These are phyloP conservation scores for Trinectes maculatus DNA, from an alignment of 2,113 vertebrate genomes.

Conservation along the genomic window DNA sequence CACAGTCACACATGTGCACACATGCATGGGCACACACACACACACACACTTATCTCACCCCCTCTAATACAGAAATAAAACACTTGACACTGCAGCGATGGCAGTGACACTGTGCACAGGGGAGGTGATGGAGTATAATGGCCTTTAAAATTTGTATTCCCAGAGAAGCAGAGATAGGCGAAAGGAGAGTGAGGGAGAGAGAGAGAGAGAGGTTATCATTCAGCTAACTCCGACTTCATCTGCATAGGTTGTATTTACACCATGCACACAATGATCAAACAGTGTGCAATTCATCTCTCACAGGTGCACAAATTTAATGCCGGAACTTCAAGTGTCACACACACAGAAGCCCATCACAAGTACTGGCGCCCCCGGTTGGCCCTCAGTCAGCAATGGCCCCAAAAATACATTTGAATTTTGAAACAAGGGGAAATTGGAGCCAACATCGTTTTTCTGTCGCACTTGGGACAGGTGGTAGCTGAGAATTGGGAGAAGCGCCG, in stretches of 20 bases:
- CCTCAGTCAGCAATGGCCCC: too few relatives aligned
- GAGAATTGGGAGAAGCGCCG: too few relatives aligned
- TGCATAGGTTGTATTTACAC: constrained; percentile 53
- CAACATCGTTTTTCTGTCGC: too few relatives aligned
- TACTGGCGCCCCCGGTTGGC: too few relatives aligned
- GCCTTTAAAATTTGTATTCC: constrained; percentile 95
- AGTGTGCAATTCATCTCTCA: constrained; percentile 8
- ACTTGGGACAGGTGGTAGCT: too few relatives aligned
- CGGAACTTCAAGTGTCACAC: too few relatives aligned
- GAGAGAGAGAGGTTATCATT: constrained; percentile 82
- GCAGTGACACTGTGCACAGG: constrained; percentile 88
- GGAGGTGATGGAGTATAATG: constrained; percentile 91
- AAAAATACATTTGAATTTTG: too few relatives aligned
- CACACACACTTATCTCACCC: constrained; percentile 65
- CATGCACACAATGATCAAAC: neutral
- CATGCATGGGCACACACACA: constrained; percentile 41
- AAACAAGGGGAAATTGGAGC: too few relatives aligned
- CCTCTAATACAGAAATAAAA: constrained; percentile 87
- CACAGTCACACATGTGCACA: constrained; percentile 16
- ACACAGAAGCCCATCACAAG: too few relatives aligned
- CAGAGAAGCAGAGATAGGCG: constrained; percentile 86
- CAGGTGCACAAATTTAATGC: neutral
- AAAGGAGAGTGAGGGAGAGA: constrained; percentile 76
- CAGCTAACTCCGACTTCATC: constrained; percentile 78
- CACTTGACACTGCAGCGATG: constrained; percentile 86